Percentiles rank a stretch among this genome's conserved stretches.
Evolutionary conservation across 1,140 invertebrate genomes (phyloP).

Genomic region (Drosophila guanche): DNA sequence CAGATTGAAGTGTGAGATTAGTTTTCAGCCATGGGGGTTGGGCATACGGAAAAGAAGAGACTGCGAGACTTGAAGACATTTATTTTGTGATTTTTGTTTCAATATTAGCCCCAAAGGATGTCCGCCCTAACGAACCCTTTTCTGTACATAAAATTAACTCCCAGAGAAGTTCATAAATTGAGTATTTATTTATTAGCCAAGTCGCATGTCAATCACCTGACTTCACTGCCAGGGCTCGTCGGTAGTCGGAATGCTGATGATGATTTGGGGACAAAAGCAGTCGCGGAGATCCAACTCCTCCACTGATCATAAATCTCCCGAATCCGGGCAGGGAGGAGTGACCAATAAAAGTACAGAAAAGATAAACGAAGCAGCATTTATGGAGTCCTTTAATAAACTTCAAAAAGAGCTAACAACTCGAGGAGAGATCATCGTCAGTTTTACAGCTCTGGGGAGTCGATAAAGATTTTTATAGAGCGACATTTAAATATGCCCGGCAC

Average conservation of each 20-base stretch:
- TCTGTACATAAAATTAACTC: not conserved
- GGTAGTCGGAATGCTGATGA: slow-evolving; percentile 20
- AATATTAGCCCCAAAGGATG: not conserved
- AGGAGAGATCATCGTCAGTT: slow-evolving; percentile 31
- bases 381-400: slow-evolving; percentile 75
- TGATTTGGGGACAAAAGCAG: slow-evolving; percentile 36
- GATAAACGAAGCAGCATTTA: slow-evolving; percentile 41
- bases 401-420: slow-evolving; percentile 1
- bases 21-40: slow-evolving; percentile 7
- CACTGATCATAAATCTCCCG: slow-evolving; percentile 37
- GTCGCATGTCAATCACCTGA: slow-evolving; percentile 48
- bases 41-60: slow-evolving; percentile 1
- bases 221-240: slow-evolving; percentile 2
- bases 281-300: not conserved
- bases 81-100: not conserved
- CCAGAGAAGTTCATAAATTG: slow-evolving; percentile 7
- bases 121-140: not conserved
- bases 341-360: slow-evolving; percentile 39
- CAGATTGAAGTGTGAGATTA: slow-evolving; percentile 23
- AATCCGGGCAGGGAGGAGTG: not conserved
- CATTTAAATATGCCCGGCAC: slow-evolving; percentile 62
- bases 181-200: slow-evolving; percentile 1
- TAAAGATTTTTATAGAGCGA: slow-evolving; percentile 67
- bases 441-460: slow-evolving; percentile 38
- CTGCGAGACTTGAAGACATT: no score